These are phyloP conservation scores for Crioceris asparagi DNA, from an alignment of 2,888 invertebrate genomes.

Conservation along the genomic window DNA sequence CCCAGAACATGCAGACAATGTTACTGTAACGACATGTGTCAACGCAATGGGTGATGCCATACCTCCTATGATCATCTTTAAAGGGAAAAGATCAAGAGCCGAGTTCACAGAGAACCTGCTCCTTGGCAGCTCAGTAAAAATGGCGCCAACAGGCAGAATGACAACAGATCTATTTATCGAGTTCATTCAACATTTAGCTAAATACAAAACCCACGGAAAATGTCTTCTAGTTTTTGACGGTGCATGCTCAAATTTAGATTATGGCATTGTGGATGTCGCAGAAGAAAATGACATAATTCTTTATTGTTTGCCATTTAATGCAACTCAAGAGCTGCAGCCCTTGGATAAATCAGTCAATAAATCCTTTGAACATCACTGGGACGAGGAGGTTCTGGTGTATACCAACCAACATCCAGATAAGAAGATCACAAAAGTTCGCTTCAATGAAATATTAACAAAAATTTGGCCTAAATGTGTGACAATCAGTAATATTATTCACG, in stretches of 20 bases:
- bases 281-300: conserved; percentile 23
- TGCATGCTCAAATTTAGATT: conserved; percentile 24
- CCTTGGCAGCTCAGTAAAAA: conserved; percentile 14
- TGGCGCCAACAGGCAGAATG: conserved; percentile 23
- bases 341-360: conserved; percentile 29
- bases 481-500: conserved; percentile 11
- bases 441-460: conserved; percentile 15
- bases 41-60: neutral
- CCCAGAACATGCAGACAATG: conserved; percentile 4
- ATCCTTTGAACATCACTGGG: conserved; percentile 29
- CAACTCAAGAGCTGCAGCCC: conserved; percentile 30
- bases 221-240: conserved; percentile 24
- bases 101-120: conserved; percentile 5
- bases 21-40: neutral
- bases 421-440: conserved; percentile 23
- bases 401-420: conserved; percentile 22
- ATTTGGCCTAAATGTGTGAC: conserved; percentile 14
- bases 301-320: conserved; percentile 30
- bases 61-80: conserved; percentile 10
- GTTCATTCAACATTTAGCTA: conserved; percentile 22
- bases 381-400: conserved; percentile 26
- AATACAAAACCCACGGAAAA: conserved; percentile 19
- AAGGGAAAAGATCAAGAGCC: neutral
- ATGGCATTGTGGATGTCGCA: conserved; percentile 24
- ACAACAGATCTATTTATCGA: conserved; percentile 18